Evolutionary conservation across 2,888 invertebrate species (phyloP).

Genomic region (Lomographa bimaculata): DNA sequence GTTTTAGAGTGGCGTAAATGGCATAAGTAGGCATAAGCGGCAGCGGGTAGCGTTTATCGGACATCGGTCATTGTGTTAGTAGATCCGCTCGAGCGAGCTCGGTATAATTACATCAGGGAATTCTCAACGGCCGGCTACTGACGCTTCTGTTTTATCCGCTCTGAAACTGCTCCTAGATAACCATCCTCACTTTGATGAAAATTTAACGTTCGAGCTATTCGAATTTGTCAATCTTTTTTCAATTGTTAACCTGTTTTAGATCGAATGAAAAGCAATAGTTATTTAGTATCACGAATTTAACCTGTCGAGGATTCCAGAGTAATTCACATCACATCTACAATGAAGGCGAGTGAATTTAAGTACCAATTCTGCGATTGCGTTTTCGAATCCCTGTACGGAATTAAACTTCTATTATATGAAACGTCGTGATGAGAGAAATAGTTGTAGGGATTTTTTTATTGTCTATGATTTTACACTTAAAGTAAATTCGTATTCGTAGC

Average conservation of each 20-base stretch:
- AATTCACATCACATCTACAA: too few species aligned
- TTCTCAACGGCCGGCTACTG: constrained; percentile 47
- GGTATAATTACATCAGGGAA: constrained; percentile 79
- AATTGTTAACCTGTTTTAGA: background rate
- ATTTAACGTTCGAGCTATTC: constrained; percentile 22
- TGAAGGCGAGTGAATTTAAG: too few species aligned
- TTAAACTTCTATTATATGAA: too few species aligned
- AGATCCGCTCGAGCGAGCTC: constrained; percentile 61
- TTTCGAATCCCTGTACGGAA: too few species aligned
- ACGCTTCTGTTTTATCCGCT: constrained; percentile 56
- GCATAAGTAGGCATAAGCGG: constrained; percentile 22
- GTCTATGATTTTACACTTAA: too few species aligned
- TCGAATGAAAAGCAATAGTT: background rate
- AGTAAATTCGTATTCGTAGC: too few species aligned
- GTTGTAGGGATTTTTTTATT: too few species aligned
- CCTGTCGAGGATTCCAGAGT: background rate
- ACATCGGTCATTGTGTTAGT: constrained; percentile 74
- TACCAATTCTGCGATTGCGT: too few species aligned
- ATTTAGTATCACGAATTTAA: constrained; percentile 1
- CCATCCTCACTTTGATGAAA: constrained; percentile 13
- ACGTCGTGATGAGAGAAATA: too few species aligned
- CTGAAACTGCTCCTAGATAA: constrained; percentile 38
- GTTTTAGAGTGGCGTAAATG: background rate
- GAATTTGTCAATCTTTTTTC: constrained; percentile 7
- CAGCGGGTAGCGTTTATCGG: constrained; percentile 51